Evolutionary conservation across 1,140 invertebrate species (phyloP), one percentile per base, ranked within the genome.

Genomic region (Sycophila sp.): DNA sequence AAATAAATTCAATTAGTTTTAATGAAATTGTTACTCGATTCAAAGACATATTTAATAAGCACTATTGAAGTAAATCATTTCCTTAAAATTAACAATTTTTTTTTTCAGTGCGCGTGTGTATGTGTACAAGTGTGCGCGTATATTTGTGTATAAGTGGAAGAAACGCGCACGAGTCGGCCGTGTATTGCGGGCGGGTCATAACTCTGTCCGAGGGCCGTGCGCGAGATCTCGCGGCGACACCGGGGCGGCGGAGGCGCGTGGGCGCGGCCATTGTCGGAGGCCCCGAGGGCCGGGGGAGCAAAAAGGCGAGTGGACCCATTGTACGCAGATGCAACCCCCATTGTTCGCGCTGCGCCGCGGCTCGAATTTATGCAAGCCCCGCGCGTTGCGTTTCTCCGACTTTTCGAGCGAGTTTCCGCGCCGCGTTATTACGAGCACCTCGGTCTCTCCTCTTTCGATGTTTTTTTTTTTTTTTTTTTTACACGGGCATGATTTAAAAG

Each of bases 301-400:
- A 69, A 70, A 36, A 64, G 26, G 19, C 17, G 17, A 38, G 32
- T 36, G 17, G 32, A 45, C 13, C 71, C 71, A 73, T 73, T 73
- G 66, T 73, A 73, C 71, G 70, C 66, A 62, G 56, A 76, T 69
- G 17, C 65, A 66, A 45, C 56, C 72, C 56, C 67, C 70, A 77
- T 77, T 77, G 75, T 77, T 75, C 73, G 75, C 75, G 71, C 67
- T 65, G 66, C 70, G 28, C 69, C 64, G 59, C 53, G 70, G 64
- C 75, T 77, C 70, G 74, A 77, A 77, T 77, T 77, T 77, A 77
- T 77, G 76, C 73, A 72, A 72, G 70, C 59, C 56, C 68, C 36
- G n/a, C n/a, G n/a, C 71, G 36, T 58, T 73, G 56, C 64, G 59
- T 75, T 60, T 70, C 69, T 68, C 71, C 19, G n/a, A 66, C 64